Conservation (phyloP, 2,888 invertebrate genomes). For the Gymnosoma rotundatum region DNA sequence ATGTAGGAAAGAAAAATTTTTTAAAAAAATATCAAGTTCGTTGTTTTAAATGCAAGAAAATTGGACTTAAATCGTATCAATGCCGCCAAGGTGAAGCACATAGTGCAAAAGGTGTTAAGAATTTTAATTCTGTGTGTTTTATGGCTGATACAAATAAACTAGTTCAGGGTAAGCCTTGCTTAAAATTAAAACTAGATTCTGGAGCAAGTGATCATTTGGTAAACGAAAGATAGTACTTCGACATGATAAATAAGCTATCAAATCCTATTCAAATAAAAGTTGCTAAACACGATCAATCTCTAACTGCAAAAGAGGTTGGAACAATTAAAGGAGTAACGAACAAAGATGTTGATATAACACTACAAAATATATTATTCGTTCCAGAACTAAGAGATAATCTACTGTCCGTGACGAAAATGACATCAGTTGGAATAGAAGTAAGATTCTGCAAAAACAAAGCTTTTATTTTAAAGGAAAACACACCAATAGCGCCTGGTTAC, state of each 20-base stretch:
- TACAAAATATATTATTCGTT: conserved; percentile 45
- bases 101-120: too few species aligned
- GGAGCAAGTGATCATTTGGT: too few species aligned
- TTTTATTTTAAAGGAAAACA: neutral
- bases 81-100: neutral
- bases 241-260: neutral
- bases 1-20: neutral
- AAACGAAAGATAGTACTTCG: neutral
- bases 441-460: too few species aligned
- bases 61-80: neutral
- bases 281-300: too few species aligned
- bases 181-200: neutral
- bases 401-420: too few species aligned
- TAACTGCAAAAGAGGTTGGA: neutral
- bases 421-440: too few species aligned
- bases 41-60: neutral
- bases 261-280: conserved; percentile 11
- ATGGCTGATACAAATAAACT: neutral
- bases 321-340: too few species aligned
- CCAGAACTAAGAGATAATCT: conserved; percentile 10
- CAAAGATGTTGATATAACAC: too few species aligned
- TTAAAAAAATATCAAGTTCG: neutral
- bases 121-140: too few species aligned
- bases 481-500: neutral
- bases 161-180: neutral